Percentiles rank a stretch among this genome's conserved stretches.
Evolutionary conservation across 2,797 vertebrate genomes (phyloP).

Genomic region (Lacerta agilis): DNA sequence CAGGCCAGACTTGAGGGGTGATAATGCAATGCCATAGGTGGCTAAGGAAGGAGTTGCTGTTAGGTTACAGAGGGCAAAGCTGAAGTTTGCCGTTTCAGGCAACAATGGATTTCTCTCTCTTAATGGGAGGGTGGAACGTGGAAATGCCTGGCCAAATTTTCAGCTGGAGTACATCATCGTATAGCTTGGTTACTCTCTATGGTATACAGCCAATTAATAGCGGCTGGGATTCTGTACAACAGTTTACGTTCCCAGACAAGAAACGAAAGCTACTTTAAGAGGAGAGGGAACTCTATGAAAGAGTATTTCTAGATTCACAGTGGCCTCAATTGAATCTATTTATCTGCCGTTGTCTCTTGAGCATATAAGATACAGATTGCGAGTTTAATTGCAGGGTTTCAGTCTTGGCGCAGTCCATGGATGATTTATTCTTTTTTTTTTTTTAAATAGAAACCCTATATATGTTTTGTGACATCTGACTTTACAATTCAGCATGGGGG

Average conservation of each 20-base stretch:
- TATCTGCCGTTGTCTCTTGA: background rate
- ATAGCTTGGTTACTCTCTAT: constrained; percentile 37
- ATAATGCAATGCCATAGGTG: constrained; percentile 42
- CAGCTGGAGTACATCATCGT: constrained; percentile 43
- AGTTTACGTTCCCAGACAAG: constrained; percentile 31
- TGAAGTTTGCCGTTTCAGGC: background rate
- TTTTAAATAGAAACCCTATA: constrained; percentile 7
- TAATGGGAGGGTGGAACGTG: constrained; percentile 5
- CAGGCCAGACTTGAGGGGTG: constrained; percentile 53
- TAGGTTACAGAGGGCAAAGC: constrained; percentile 4
- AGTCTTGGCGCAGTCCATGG: background rate
- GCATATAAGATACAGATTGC: background rate
- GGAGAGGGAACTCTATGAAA: background rate
- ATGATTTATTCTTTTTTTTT: background rate
- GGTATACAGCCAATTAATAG: constrained; percentile 38
- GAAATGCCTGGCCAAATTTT: constrained; percentile 39
- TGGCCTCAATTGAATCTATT: constrained; percentile 19
- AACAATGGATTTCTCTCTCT: background rate
- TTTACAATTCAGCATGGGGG: constrained; percentile 9
- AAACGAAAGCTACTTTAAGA: constrained; percentile 10
- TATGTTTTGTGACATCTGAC: constrained; percentile 3
- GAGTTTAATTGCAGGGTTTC: background rate
- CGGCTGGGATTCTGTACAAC: constrained; percentile 43
- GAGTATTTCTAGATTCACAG: background rate
- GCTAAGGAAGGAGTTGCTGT: constrained; percentile 18